Base-by-base conservation (phyloP, 2,797 vertebrate genomes). In the Chrysocyon brachyurus region DNA sequence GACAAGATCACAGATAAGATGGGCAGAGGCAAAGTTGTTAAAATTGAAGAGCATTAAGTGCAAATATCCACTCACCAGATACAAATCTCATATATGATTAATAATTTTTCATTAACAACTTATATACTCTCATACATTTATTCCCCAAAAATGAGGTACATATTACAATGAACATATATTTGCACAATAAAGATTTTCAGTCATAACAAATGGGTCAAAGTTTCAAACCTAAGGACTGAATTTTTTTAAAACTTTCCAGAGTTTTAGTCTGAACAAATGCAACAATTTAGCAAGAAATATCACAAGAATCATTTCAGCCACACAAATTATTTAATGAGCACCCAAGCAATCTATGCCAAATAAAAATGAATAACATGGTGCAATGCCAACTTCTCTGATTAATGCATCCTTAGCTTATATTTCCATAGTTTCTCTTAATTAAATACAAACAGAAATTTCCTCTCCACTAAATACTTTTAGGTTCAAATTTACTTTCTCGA, bases 341-440 rank as follows among this genome's bases (percentile, higher is more conserved):
- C 86, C 72, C 93, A 94, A 24, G 78, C 83, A 90, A 94, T 86
- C 97, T 88, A 95, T 96, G 98, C 98, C 98, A 98, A 98, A 97
- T 97, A 97, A 98, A 98, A 97, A 98, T 98, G 97, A 98, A 93
- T 97, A 94, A 78, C 90, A 84, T 33, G 0, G 1, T 19, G 0
- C 9, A 92, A 96, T 77, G 93, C 94, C 97, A 98, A 93, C 88
- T 96, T 94, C 89, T 97, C 98, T 98, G 98, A 98, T 98, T 97
- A 98, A 97, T 96, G 96, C 28, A 93, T 90, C 97, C 92, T 91
- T 17, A 61, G 94, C 97, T 98, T 70, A 96, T 40, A 19, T 97
- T 98, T 97, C 97, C 98, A 98, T 96, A 97, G 94, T 91, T 97
- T 97, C 98, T 98, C 97, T 98, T 98, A 97, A 98, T 98, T 98